Evolutionary conservation across 1,140 invertebrate species (phyloP).

Genomic region (Manduca sexta): DNA sequence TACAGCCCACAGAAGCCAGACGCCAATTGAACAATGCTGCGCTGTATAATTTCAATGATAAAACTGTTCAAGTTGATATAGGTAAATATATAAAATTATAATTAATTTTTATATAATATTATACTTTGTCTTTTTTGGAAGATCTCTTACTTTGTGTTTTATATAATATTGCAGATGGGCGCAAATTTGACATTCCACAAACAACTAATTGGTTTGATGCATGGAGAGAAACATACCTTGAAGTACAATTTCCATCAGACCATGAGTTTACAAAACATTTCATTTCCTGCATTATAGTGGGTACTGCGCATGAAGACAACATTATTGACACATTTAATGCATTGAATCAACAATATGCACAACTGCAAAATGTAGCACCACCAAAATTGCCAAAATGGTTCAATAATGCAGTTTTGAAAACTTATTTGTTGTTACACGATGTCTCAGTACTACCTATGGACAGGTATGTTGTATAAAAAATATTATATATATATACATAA

Average conservation of each 20-base stretch:
- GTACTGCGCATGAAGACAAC: constrained; percentile 87
- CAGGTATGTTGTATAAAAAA: constrained; percentile 35
- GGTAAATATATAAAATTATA: constrained; percentile 37
- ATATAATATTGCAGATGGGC: constrained; percentile 52
- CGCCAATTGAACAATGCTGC: constrained; percentile 93
- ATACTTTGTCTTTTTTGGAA: neutral
- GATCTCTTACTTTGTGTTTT: constrained; percentile 1
- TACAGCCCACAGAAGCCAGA: constrained; percentile 86
- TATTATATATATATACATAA: no score
- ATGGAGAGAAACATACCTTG: constrained; percentile 94
- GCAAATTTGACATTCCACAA: constrained; percentile 79
- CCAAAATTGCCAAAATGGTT: constrained; percentile 94
- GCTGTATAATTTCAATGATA: constrained; percentile 79
- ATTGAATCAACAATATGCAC: constrained; percentile 85
- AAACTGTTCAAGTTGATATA: constrained; percentile 61
- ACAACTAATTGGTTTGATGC: constrained; percentile 95
- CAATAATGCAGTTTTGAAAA: constrained; percentile 86
- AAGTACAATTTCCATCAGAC: constrained; percentile 91
- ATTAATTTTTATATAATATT: no score
- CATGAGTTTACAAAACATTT: constrained; percentile 97
- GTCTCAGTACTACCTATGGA: constrained; percentile 50
- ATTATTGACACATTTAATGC: constrained; percentile 85
- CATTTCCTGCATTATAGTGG: constrained; percentile 91
- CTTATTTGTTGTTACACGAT: constrained; percentile 94
- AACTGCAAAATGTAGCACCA: constrained; percentile 82